Evolutionary conservation across 1,140 invertebrate species (phyloP).

Genomic region (Cyphomyrmex costatus): DNA sequence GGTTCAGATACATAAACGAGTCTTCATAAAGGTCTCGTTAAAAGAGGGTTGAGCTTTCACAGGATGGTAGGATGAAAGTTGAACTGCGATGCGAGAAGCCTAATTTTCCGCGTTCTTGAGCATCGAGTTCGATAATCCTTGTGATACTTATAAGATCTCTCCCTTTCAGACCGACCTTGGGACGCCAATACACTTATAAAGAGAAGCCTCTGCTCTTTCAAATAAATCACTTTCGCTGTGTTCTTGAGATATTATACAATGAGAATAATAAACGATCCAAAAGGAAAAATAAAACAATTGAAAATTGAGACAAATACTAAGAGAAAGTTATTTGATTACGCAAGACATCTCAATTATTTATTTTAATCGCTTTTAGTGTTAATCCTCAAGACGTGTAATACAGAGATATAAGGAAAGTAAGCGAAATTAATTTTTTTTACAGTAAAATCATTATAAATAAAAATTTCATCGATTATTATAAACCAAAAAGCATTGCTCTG

Average conservation of each 20-base stretch:
- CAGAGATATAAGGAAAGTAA: neutral
- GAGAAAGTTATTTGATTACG: neutral
- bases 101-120: conserved; percentile 80
- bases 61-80: conserved; percentile 34
- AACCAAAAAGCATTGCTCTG: neutral
- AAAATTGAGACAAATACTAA: neutral
- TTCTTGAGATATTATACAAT: neutral
- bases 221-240: conserved; percentile 9
- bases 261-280: neutral
- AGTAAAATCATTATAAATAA: neutral
- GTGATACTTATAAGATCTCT: conserved; percentile 75
- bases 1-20: conserved; percentile 61
- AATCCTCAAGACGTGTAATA: neutral
- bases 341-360: neutral
- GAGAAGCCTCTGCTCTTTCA: neutral
- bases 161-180: conserved; percentile 63
- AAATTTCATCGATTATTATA: neutral
- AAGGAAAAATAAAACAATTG: conserved; percentile 10
- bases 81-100: conserved; percentile 66
- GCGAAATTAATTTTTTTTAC: neutral
- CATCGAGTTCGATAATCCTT: conserved; percentile 78
- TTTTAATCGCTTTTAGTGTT: neutral
- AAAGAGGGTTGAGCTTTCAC: conserved; percentile 30
- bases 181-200: conserved; percentile 57
- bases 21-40: conserved; percentile 61